These are phyloP conservation scores for Allygus modestus DNA, from an alignment of 2,888 invertebrate genomes.

Conservation along the genomic window DNA sequence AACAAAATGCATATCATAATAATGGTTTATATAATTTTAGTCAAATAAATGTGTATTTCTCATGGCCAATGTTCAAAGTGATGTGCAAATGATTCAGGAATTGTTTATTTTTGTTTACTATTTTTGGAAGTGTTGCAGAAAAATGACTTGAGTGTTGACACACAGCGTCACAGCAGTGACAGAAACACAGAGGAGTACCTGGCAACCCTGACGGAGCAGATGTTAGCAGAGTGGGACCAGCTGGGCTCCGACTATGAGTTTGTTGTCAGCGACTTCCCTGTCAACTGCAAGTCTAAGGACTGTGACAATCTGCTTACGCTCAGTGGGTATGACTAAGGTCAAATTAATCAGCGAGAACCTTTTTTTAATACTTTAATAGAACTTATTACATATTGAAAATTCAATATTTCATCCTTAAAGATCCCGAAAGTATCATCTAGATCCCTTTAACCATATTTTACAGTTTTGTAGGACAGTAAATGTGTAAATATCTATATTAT, in stretches of 20 bases:
- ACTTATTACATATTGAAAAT: too few relatives aligned
- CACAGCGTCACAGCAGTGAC: constrained; percentile 66
- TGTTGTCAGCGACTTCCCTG: constrained; percentile 82
- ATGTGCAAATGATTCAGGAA: too few relatives aligned
- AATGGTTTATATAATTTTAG: too few relatives aligned
- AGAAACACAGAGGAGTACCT: constrained; percentile 74
- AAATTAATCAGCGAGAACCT: not conserved
- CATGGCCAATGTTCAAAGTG: too few relatives aligned
- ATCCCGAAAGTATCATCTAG: too few relatives aligned
- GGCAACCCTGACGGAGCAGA: constrained; percentile 77
- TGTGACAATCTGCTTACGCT: constrained; percentile 76
- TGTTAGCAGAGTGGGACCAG: constrained; percentile 78
- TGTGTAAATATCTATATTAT: too few relatives aligned
- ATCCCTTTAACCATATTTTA: too few relatives aligned
- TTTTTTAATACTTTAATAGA: constrained; percentile 35
- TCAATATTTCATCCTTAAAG: too few relatives aligned
- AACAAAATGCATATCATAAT: too few relatives aligned
- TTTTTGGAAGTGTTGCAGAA: constrained; percentile 25
- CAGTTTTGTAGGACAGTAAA: too few relatives aligned
- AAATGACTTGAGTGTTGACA: not conserved
- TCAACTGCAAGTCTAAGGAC: constrained; percentile 70
- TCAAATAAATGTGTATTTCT: too few relatives aligned
- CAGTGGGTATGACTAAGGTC: constrained; percentile 73
- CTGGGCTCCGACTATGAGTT: constrained; percentile 80
- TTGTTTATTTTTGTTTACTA: too few relatives aligned